phyloP scores from a whole-genome alignment of 2,797 vertebrate genomes.

The Acanthurus lineatus region DNA sequence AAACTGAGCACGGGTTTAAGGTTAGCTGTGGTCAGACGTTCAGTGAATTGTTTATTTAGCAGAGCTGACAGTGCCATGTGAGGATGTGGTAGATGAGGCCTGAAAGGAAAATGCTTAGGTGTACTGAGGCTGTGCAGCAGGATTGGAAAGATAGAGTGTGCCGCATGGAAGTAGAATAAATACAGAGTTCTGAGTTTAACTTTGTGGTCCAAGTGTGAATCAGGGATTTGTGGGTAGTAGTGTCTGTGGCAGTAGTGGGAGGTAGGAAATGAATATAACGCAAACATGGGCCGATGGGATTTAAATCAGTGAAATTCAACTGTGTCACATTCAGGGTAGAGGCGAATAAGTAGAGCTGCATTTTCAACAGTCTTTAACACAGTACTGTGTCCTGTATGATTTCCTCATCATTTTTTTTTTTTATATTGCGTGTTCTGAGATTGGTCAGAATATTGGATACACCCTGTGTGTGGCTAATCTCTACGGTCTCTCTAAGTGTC shows the following conservation, averaged over 20 bases:
- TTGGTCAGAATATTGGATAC: not conserved
- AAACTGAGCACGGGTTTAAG: conserved; percentile 64
- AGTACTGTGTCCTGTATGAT: not conserved
- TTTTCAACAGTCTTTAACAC: conserved; percentile 4
- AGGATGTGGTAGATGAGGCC: conserved; percentile 69
- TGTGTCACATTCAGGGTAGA: conserved; percentile 25
- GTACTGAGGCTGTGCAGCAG: conserved; percentile 25
- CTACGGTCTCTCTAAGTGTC: not conserved
- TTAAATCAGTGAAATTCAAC: conserved; percentile 11
- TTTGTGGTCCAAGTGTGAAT: conserved; percentile 40
- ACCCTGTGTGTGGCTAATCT: conserved; percentile 2
- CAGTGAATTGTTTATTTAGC: conserved; percentile 60
- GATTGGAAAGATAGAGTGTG: conserved; percentile 44
- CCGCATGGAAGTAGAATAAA: conserved; percentile 25
- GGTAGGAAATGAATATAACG: conserved; percentile 14
- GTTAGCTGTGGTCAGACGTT: conserved; percentile 64
- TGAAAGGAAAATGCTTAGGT: conserved; percentile 69
- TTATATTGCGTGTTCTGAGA: not conserved
- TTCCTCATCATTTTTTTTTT: not conserved
- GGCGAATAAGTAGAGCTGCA: not conserved
- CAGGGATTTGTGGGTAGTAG: conserved; percentile 35
- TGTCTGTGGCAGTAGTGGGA: conserved; percentile 16
- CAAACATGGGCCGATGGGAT: conserved; percentile 25
- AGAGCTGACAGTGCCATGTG: conserved; percentile 54
- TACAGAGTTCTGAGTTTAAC: conserved; percentile 26